Percentiles rank a stretch among this genome's conserved stretches.
These are phyloP conservation scores for Archips crataeganus DNA, from an alignment of 2,888 invertebrate genomes.

Conservation along the genomic window DNA sequence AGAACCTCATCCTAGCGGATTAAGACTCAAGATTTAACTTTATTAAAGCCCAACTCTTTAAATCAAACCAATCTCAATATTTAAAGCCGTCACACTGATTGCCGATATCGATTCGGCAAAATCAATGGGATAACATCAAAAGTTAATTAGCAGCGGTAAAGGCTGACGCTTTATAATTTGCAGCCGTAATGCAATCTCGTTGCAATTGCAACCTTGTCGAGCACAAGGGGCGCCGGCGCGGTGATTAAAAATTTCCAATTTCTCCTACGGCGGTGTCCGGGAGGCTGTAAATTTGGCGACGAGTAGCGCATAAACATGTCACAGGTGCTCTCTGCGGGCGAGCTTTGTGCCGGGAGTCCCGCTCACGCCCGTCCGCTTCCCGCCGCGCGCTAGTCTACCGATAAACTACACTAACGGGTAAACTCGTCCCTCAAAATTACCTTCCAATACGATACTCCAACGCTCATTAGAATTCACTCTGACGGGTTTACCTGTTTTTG, in stretches of 20 bases:
- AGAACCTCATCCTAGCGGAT: constrained; percentile 17
- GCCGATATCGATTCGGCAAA: constrained; percentile 33
- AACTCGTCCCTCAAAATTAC: constrained; percentile 40
- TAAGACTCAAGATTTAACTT: constrained; percentile 29
- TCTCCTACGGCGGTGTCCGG: constrained; percentile 60
- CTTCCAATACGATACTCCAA: constrained; percentile 27
- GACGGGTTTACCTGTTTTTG: constrained; percentile 55
- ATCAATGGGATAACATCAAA: constrained; percentile 42
- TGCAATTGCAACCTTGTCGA: constrained; percentile 54
- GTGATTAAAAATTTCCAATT: constrained; percentile 76
- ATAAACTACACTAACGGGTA: constrained; percentile 39
- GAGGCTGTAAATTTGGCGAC: constrained; percentile 74
- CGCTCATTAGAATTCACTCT: constrained; percentile 38
- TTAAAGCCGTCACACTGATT: constrained; percentile 37
- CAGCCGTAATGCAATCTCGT: constrained; percentile 43
- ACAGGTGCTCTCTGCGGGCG: constrained; percentile 65
- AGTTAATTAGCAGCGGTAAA: constrained; percentile 42
- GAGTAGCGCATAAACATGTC: constrained; percentile 77
- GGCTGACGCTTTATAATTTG: constrained; percentile 40
- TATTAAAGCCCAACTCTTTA: constrained; percentile 17
- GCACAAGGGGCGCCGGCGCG: constrained; percentile 67
- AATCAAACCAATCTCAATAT: constrained; percentile 40
- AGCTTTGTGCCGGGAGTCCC: constrained; percentile 59
- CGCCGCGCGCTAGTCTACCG: constrained; percentile 43
- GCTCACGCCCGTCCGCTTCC: constrained; percentile 40